Evolutionary conservation across 2,888 invertebrate genomes (phyloP), one percentile per base, ranked within the genome.

Genomic region (Panorpa germanica): DNA sequence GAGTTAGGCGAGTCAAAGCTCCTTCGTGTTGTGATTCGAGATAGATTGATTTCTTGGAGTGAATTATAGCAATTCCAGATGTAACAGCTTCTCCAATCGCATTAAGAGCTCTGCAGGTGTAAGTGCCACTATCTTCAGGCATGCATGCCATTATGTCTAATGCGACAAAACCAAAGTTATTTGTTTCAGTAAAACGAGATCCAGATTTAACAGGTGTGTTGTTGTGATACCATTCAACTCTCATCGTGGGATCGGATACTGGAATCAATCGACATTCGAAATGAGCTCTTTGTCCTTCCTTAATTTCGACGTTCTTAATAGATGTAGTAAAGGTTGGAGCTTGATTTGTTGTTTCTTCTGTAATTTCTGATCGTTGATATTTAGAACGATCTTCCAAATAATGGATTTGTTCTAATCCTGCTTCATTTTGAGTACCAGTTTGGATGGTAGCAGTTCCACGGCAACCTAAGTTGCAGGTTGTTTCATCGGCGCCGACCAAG

Each of bases 141-240:
- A 91, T 75, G 34, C 88, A 82, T 41, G 91, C 82, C 63, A 91
- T 71, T 41, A 98, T 91, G 48, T 98, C 96, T 34, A 98, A 61
- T 14, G 93, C 88, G 9, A 95, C 93, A 50, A 90, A 96, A 24
- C 96, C 96, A 50, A 98, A 96, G 55, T 88, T 95, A 47, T 91
- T 85, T 6, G 88, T 86, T 55, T 93, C 88, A 8, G 85, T 82
- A 52, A 95, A 96, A 43, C 96, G 71, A 5, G 91, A 90, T 23
- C 93, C 91, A 37, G 85, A 83, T 53, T 88, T 86, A 1, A 91
- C 63, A 1, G 88, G 82, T 39, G 69, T 65, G 43, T 83, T 85
- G 47, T 93, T 90, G 46, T 88, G 83, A 58, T 81, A 88, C 91
- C 93, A 93, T 55, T 90, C 86, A 1, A 93, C 86, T 50, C 80